Conservation (phyloP, 2,797 vertebrate genomes). For the Fundulus diaphanus region DNA sequence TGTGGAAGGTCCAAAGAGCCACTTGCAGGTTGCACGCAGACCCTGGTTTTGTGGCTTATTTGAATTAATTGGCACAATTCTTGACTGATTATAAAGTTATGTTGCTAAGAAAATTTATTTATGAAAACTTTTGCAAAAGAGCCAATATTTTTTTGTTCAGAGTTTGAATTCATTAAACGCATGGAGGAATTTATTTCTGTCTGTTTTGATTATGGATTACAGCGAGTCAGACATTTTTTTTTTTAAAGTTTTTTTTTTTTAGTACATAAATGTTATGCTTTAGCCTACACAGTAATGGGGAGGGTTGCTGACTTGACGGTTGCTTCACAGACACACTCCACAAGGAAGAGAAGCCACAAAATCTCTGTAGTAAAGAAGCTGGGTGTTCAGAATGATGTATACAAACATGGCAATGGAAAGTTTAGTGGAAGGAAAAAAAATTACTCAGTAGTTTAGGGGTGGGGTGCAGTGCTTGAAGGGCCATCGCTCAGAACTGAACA, state of each 20-base stretch:
- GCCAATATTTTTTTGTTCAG: too few species aligned
- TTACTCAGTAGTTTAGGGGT: background rate
- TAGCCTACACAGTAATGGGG: too few species aligned
- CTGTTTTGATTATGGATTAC: background rate
- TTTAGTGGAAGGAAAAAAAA: slow-evolving; percentile 5
- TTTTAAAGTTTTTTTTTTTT: background rate
- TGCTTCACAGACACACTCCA: too few species aligned
- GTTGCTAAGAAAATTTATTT: background rate
- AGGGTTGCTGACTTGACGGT: too few species aligned
- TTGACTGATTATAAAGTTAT: background rate
- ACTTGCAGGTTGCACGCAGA: too few species aligned
- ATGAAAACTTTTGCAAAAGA: background rate
- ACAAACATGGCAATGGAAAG: background rate
- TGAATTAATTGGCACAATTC: background rate
- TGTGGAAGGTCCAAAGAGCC: too few species aligned
- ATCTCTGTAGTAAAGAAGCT: too few species aligned
- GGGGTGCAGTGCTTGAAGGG: background rate
- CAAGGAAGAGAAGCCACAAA: too few species aligned
- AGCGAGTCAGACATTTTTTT: background rate
- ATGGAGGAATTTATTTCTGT: background rate
- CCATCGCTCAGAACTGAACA: too few species aligned
- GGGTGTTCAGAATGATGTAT: background rate
- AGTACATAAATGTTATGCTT: too few species aligned
- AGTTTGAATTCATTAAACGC: too few species aligned
- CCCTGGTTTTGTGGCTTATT: too few species aligned